Conservation (phyloP, 1,140 invertebrate species). For the Caenorhabditis brenneri region DNA sequence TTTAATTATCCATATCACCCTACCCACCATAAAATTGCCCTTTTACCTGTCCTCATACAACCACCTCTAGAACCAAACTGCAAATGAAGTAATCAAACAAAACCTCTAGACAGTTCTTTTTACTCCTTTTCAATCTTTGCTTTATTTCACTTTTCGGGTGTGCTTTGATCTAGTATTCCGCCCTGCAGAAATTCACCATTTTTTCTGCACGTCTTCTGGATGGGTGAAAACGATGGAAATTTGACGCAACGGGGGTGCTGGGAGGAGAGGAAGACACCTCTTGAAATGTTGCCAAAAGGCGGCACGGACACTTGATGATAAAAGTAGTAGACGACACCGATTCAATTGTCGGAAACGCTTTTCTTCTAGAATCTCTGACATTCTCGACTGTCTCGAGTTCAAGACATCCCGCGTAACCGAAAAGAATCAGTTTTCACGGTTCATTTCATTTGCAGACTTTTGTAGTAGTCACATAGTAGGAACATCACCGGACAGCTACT, state of each 20-base stretch:
- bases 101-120: not conserved
- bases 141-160: not conserved
- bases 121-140: not conserved
- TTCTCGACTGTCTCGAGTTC: conserved; percentile 1
- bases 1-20: not conserved
- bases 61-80: not conserved
- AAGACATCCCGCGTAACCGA: not conserved
- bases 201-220: conserved; percentile 1
- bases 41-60: conserved; percentile 1
- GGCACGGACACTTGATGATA: conserved; percentile 38
- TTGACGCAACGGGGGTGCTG: not conserved
- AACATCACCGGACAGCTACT: not conserved
- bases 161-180: not conserved
- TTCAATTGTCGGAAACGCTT: conserved; percentile 27
- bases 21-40: not conserved
- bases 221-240: not conserved
- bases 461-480: not conserved
- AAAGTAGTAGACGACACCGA: conserved; percentile 34
- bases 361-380: not conserved
- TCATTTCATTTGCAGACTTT: not conserved
- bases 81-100: not conserved
- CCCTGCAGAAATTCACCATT: not conserved
- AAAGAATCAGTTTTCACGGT: not conserved
- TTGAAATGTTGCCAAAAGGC: conserved; percentile 39
- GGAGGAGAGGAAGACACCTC: not conserved